Percentiles rank a stretch among this genome's conserved stretches.
These are phyloP conservation scores for Eubasilissa splendida DNA, from an alignment of 2,888 invertebrate genomes.

Conservation along the genomic window DNA sequence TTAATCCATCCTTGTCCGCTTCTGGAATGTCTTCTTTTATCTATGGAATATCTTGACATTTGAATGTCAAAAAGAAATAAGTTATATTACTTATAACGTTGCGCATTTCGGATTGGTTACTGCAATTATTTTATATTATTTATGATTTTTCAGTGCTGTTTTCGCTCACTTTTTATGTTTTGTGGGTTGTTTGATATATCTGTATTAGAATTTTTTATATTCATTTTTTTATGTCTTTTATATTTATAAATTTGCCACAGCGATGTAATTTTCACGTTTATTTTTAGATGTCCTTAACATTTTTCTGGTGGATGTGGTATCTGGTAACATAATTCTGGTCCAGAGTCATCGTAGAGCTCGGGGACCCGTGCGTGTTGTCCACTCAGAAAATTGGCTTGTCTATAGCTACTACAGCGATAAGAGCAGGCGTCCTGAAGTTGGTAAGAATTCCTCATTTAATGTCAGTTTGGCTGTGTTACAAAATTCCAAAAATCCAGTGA, in stretches of 20 bases:
- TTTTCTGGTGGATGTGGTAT: constrained; percentile 91
- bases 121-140: too few relatives aligned
- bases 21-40: too few relatives aligned
- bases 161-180: background rate
- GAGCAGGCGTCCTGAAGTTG: constrained; percentile 91
- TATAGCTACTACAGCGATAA: constrained; percentile 96
- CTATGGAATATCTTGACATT: too few relatives aligned
- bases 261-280: background rate
- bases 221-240: too few relatives aligned
- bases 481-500: background rate
- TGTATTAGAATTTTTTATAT: background rate
- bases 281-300: constrained; percentile 83
- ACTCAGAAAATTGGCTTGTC: constrained; percentile 97
- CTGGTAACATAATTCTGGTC: constrained; percentile 89
- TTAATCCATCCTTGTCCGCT: too few relatives aligned
- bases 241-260: too few relatives aligned
- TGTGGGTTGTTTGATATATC: background rate
- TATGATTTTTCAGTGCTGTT: too few relatives aligned
- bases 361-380: constrained; percentile 89
- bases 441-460: constrained; percentile 62
- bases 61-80: too few relatives aligned
- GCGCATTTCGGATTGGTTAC: too few relatives aligned
- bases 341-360: constrained; percentile 88
- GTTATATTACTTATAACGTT: too few relatives aligned
- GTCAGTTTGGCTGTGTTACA: too few relatives aligned